These are phyloP conservation scores for Charina bottae DNA, from an alignment of 2,113 vertebrate genomes.

Conservation along the genomic window DNA sequence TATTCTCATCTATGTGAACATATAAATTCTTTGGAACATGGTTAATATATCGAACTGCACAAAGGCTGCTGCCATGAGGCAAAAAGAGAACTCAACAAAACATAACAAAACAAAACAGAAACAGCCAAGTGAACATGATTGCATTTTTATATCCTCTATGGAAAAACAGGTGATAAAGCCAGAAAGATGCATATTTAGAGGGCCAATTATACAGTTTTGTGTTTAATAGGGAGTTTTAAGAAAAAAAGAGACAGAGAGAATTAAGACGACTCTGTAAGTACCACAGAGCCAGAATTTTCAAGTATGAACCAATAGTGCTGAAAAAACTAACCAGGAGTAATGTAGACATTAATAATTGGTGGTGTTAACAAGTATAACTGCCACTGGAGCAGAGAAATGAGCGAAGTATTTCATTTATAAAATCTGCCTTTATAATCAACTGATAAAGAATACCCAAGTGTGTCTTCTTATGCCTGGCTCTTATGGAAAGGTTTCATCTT, in stretches of 20 bases:
- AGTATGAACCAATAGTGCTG: background rate
- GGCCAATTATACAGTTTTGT: background rate
- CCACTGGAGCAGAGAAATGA: background rate
- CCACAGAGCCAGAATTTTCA: background rate
- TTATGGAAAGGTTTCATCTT: background rate
- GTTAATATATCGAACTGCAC: background rate
- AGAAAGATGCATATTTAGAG: background rate
- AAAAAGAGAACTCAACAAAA: background rate
- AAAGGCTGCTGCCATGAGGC: background rate
- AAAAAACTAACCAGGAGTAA: background rate
- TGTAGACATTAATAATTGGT: background rate
- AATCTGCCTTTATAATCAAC: background rate
- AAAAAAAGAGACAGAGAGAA: background rate
- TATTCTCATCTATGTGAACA: background rate
- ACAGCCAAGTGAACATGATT: background rate
- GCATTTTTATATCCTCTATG: background rate
- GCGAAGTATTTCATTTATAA: background rate
- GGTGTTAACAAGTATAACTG: background rate
- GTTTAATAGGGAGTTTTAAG: background rate
- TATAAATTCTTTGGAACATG: background rate
- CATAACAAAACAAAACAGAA: background rate
- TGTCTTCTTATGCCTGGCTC: background rate
- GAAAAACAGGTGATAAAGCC: background rate
- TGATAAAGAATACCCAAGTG: background rate
- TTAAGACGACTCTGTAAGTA: background rate